Evolutionary conservation across 2,797 vertebrate species (phyloP), one percentile per base, ranked within the genome.

Genomic region (Fistularia commersonii): DNA sequence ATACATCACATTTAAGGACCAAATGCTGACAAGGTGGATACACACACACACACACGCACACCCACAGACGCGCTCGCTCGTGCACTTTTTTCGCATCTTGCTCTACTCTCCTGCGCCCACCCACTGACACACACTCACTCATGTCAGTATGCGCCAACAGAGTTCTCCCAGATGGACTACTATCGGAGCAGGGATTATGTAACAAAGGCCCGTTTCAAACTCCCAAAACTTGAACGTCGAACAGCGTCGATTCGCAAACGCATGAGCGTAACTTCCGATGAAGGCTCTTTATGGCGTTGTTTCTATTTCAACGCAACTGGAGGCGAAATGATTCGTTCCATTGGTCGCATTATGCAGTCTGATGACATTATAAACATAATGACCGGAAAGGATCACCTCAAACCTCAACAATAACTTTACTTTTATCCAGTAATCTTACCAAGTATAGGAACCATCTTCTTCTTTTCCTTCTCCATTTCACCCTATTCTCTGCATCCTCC

Each of bases 141-240:
- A 63, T 60, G 61, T 58, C 64, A 57, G 71, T 68, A 69, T 51
- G 59, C 71, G 80, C 80, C 82, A 80, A 44, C 46, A 65, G 75
- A 82, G 68, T 78, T 73, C 72, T 85, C 81, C 76, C 84, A 86
- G 85, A 87, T 87, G 84, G 83, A 81, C 66, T 67, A 79, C 77
- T 72, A 84, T 70, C 82, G 82, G 78, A 74, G 59, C 62, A 66
- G 61, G 49, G 43, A 69, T 87, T 85, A 80, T 46, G 56, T 82
- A 87, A 85, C 72, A 69, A 52, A 66, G 57, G 54, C 64, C 66
- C 70, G 67, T 70, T 84, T 74, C 57, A 71, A 77, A 76, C 62
- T 48, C 32, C 57, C 80, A 35, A 41, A 64, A 72, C 37, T 59
- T 44, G 7, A 61, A 51, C 54, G 40, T 11, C 0, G 8, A 69